phyloP scores from a whole-genome alignment of 2,797 vertebrate genomes.

The Rhinichthys osculus region DNA sequence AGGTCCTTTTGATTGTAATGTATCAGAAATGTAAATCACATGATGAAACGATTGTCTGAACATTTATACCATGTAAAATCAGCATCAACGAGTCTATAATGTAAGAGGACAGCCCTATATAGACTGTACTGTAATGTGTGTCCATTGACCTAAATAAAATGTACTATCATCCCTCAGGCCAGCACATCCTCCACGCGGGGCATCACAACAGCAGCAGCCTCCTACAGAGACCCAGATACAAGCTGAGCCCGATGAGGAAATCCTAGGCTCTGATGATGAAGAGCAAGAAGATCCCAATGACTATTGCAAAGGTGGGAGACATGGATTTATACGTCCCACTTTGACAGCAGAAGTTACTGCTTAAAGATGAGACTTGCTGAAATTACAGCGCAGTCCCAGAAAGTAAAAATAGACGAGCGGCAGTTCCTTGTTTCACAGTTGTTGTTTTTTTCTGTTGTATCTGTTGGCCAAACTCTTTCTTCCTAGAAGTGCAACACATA shows the following conservation, averaged over 20 bases:
- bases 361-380: background rate
- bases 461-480: background rate
- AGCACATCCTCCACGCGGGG: conserved; percentile 83
- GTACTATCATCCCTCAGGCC: conserved; percentile 77
- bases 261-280: conserved; percentile 96
- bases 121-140: background rate
- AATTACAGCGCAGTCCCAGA: background rate
- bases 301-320: conserved; percentile 91
- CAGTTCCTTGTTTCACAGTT: background rate
- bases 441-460: background rate
- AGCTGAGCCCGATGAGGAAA: conserved; percentile 87
- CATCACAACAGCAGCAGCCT: conserved; percentile 77
- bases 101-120: background rate
- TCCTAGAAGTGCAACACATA: background rate
- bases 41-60: background rate
- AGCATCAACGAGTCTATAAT: background rate
- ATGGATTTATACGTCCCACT: background rate
- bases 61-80: background rate
- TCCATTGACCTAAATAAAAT: conserved; percentile 46
- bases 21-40: background rate
- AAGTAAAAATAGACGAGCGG: background rate
- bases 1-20: background rate
- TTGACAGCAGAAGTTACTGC: background rate
- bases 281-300: conserved; percentile 98
- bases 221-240: conserved; percentile 83